Evolutionary conservation across 2,888 invertebrate genomes (phyloP).

Genomic region (Odontomyia ornata): DNA sequence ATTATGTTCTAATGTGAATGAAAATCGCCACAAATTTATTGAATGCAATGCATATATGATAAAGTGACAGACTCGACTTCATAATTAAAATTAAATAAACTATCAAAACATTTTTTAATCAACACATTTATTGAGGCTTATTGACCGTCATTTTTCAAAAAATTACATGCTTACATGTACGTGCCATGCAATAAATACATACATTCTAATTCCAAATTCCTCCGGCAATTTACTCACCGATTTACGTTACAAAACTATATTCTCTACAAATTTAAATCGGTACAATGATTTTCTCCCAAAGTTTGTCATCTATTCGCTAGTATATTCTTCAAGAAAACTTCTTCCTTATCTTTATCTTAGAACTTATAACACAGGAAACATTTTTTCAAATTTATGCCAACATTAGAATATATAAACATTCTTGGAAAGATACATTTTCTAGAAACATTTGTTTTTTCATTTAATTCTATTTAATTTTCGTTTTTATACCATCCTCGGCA

Average conservation of each 20-base stretch:
- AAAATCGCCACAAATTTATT: no score
- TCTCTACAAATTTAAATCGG: no score
- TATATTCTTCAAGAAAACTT: no score
- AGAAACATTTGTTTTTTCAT: neutral
- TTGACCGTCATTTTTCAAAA: neutral
- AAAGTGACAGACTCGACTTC: no score
- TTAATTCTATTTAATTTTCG: neutral
- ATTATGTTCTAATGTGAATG: no score
- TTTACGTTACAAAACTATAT: no score
- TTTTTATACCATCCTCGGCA: conserved; percentile 3
- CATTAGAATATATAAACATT: conserved; percentile 18
- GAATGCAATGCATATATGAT: no score
- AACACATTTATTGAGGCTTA: conserved; percentile 14
- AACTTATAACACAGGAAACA: neutral
- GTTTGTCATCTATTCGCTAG: no score
- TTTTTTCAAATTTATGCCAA: neutral
- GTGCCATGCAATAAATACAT: neutral
- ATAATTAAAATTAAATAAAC: no score
- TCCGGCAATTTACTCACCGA: neutral
- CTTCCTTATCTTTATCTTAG: neutral
- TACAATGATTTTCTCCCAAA: no score
- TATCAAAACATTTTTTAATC: neutral
- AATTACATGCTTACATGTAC: neutral
- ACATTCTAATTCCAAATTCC: neutral
- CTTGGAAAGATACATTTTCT: neutral